Conservation (phyloP, 2,797 vertebrate species). For the Siniperca scherzeri region DNA sequence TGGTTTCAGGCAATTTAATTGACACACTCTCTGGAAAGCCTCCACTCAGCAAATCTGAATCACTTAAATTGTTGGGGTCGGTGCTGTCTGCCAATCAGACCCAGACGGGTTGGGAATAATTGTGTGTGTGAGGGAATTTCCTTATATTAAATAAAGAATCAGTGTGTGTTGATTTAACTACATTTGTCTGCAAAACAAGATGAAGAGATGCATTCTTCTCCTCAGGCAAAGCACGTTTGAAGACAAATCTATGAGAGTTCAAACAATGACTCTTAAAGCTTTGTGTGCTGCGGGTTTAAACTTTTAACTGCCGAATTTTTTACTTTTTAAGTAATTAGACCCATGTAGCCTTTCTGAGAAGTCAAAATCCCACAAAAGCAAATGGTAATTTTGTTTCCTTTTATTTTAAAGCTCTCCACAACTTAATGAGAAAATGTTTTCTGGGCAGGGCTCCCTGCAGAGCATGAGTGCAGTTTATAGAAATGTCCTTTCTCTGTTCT, state of each 20-base stretch:
- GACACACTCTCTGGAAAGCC: conserved; percentile 59
- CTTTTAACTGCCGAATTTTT: conserved; percentile 22
- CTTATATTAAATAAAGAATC: conserved; percentile 48
- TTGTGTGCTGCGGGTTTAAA: conserved; percentile 35
- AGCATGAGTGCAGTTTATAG: conserved; percentile 45
- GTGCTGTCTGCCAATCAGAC: conserved; percentile 50
- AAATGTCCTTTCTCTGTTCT: conserved; percentile 58
- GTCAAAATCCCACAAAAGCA: conserved; percentile 39
- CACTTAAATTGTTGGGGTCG: conserved; percentile 45
- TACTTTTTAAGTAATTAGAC: conserved; percentile 31
- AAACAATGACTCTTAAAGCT: conserved; percentile 32
- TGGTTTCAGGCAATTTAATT: conserved; percentile 53
- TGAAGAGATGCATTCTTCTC: background rate
- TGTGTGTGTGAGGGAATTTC: conserved; percentile 30
- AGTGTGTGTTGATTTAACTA: conserved; percentile 26
- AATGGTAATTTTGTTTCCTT: conserved; percentile 45
- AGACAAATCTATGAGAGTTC: conserved; percentile 34
- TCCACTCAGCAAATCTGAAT: conserved; percentile 66
- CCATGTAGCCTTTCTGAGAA: background rate
- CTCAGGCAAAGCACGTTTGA: background rate
- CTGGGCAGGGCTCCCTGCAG: conserved; percentile 36
- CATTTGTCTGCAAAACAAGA: conserved; percentile 34
- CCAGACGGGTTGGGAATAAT: conserved; percentile 28
- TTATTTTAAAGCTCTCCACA: conserved; percentile 40
- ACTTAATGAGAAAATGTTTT: conserved; percentile 49